A percentile compares a stretch with the other conserved stretches of the same genome.
phyloP scores from a whole-genome alignment of 2,113 vertebrate species.

The Actinemys pallida region DNA sequence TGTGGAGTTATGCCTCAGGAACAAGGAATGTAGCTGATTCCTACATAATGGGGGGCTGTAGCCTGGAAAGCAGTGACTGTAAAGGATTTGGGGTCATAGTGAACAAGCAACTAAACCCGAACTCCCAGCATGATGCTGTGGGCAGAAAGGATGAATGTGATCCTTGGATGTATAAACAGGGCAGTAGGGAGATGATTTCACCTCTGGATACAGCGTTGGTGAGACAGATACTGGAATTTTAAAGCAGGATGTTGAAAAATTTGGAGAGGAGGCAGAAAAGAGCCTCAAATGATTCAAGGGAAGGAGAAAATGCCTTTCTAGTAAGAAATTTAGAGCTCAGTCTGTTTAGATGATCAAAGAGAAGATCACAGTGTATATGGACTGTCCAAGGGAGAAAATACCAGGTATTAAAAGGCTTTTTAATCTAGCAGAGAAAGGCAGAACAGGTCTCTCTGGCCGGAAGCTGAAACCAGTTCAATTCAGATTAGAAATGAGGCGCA shows the following conservation, averaged over 20 bases:
- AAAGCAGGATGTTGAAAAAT: neutral
- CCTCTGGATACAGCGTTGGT: neutral
- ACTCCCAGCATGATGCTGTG: neutral
- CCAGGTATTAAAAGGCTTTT: neutral
- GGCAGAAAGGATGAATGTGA: neutral
- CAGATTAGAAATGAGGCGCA: neutral
- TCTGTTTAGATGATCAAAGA: neutral
- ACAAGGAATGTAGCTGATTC: rapidly evolving
- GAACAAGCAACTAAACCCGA: neutral
- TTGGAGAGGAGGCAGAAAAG: neutral
- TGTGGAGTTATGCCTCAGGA: neutral
- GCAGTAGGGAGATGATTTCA: neutral
- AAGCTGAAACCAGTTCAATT: neutral
- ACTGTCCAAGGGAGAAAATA: neutral
- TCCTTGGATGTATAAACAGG: neutral
- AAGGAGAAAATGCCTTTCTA: neutral
- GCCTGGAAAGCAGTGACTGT: neutral
- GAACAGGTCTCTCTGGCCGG: neutral
- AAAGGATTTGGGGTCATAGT: neutral
- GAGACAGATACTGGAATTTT: neutral
- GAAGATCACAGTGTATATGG: neutral
- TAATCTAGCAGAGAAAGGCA: neutral
- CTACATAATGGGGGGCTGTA: neutral
- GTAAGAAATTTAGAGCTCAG: neutral
- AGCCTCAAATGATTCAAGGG: neutral